Evolutionary conservation across 2,113 vertebrate species (phyloP).

Genomic region (Nannospalax galili): DNA sequence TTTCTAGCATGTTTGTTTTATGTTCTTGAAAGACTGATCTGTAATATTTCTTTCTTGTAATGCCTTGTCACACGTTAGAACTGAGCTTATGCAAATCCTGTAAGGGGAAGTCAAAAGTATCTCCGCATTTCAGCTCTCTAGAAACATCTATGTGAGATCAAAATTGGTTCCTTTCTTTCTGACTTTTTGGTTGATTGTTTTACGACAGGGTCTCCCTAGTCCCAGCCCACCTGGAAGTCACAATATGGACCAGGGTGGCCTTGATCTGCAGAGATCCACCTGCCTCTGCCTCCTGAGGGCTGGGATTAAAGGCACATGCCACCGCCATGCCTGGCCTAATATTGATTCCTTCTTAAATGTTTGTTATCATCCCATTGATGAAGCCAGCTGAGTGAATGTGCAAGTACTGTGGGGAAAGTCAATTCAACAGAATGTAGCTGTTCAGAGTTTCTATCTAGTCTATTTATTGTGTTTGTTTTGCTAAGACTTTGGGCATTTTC

Average conservation of each 20-base stretch:
- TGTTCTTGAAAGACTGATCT: neutral
- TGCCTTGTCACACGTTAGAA: neutral
- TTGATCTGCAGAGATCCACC: too few relatives aligned
- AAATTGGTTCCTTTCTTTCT: neutral
- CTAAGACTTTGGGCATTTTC: neutral
- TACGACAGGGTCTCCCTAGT: too few relatives aligned
- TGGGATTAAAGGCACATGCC: too few relatives aligned
- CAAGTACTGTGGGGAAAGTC: neutral
- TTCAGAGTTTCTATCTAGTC: neutral
- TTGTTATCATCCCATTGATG: neutral
- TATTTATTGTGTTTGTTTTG: neutral
- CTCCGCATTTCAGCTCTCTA: neutral
- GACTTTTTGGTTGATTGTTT: too few relatives aligned
- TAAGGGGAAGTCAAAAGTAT: neutral
- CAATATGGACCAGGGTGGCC: too few relatives aligned
- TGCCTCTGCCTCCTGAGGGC: too few relatives aligned
- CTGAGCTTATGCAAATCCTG: neutral
- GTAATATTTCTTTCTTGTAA: neutral
- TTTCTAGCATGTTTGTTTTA: neutral
- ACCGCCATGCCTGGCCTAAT: too few relatives aligned
- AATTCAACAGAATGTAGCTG: neutral
- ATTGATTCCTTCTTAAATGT: slow-evolving; percentile 7
- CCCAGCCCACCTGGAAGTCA: too few relatives aligned
- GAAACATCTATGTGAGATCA: neutral
- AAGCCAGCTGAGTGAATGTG: neutral